Evolutionary conservation across 2,888 invertebrate species (phyloP), one percentile per base, ranked within the genome.

Genomic region (Gastracanthus pulcherrimus): DNA sequence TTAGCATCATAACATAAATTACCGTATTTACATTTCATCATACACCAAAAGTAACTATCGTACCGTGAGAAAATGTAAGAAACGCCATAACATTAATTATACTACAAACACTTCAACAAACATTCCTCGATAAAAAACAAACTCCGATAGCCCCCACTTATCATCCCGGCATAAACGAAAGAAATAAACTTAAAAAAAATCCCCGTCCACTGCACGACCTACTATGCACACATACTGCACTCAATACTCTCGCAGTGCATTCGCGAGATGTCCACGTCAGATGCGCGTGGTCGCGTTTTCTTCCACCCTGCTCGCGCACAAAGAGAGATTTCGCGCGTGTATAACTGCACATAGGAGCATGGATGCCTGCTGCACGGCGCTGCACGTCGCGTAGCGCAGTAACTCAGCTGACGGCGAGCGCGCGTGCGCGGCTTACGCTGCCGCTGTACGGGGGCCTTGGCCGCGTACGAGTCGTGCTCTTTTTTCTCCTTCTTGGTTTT

Each of bases 251-350:
- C n/a, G n/a, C n/a, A n/a, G n/a, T n/a, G n/a, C n/a, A n/a, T n/a
- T n/a, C 16, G 26, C 36, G 31, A 72, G 66, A 72, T 58, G 79
- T 58, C 66, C 48, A 71, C 71, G 64, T 78, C 70, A 62, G 51
- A 78, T 78, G 29, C 9, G 78, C 13, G 62, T 41, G 62, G 1
- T 29, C 19, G 34, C 34, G 36, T 76, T 41, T 9, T 38, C 66
- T 26, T 62, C 31, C 16, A 51, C 75, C n/a, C n/a, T n/a, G n/a
- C n/a, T n/a, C n/a, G 48, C 45, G 55, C 19, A 23, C 76, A 75
- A 75, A 75, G 45, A 75, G 31, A 75, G 66, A 64, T 31, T 64
- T 75, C 34, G 45, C 34, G 45, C 64, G 11, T 34, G 29, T 34
- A n/a, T 13, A 62, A 62, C 60, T 62, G 16, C 34, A 45, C 4